phyloP scores from a whole-genome alignment of 2,797 vertebrate genomes.

The Crenuchus spilurus region DNA sequence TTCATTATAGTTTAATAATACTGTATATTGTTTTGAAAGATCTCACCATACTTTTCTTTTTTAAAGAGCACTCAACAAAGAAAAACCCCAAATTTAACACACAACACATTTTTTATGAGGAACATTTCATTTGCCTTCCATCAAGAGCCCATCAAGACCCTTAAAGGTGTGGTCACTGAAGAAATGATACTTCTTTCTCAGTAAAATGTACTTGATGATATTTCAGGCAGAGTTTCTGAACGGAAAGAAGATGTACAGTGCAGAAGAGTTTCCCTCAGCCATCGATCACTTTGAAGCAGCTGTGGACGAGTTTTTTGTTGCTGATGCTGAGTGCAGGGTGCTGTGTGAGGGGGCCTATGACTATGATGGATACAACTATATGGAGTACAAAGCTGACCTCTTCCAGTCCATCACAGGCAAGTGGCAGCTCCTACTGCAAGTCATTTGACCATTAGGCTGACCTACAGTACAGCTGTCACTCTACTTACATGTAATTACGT shows the following conservation, averaged over 20 bases:
- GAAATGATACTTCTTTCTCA: not conserved
- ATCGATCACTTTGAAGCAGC: slow-evolving; percentile 85
- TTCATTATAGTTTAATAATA: too few species aligned
- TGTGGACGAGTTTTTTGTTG: slow-evolving; percentile 80
- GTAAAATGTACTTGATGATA: not conserved
- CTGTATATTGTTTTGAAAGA: too few species aligned
- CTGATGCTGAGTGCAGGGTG: slow-evolving; percentile 81
- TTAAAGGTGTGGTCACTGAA: too few species aligned
- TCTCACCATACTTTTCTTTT: too few species aligned
- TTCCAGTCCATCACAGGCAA: slow-evolving; percentile 91
- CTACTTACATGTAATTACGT: too few species aligned
- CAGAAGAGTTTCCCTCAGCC: slow-evolving; percentile 79
- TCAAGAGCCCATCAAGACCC: too few species aligned
- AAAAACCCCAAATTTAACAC: too few species aligned
- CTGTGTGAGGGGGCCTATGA: slow-evolving; percentile 91
- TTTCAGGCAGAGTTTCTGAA: slow-evolving; percentile 83
- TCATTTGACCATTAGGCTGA: not conserved
- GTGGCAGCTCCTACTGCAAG: not conserved
- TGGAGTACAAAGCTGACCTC: slow-evolving; percentile 94
- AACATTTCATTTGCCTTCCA: too few species aligned
- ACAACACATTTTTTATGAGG: too few species aligned
- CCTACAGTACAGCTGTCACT: too few species aligned
- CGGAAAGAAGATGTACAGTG: slow-evolving; percentile 86
- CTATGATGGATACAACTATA: slow-evolving; percentile 95
- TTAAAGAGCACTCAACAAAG: too few species aligned